Percentiles rank a stretch among this genome's conserved stretches.
Conservation (phyloP, 2,888 invertebrate species). For the Onchidella celtica region DNA sequence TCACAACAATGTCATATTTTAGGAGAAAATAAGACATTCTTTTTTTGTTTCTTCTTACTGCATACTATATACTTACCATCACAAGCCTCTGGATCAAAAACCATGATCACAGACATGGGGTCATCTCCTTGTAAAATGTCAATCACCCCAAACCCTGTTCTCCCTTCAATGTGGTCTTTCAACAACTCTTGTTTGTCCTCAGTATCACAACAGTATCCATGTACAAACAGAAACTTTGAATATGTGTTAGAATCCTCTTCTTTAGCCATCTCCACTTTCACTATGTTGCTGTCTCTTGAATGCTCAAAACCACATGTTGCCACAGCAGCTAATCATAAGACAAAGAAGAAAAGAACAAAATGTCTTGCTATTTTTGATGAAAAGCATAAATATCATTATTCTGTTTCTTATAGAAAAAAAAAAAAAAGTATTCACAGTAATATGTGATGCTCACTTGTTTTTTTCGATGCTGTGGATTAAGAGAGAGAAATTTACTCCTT, state of each 20-base stretch:
- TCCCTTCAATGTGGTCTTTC: background rate
- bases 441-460: no score
- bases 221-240: conserved; percentile 10
- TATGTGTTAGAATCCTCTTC: conserved; percentile 31
- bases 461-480: no score
- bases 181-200: background rate
- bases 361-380: background rate
- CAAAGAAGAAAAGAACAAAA: background rate
- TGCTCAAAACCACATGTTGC: background rate
- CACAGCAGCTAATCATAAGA: conserved; percentile 24
- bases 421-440: no score
- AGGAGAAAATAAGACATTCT: no score
- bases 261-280: conserved; percentile 31
- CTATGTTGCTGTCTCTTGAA: conserved; percentile 11
- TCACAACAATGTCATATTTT: no score
- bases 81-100: conserved; percentile 27
- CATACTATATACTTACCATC: conserved; percentile 4
- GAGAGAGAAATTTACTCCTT: no score
- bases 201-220: background rate
- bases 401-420: no score
- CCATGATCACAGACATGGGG: conserved; percentile 21
- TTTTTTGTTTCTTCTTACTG: no score
- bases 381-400: background rate
- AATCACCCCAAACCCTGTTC: conserved; percentile 7
- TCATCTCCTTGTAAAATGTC: conserved; percentile 21